Evolutionary conservation across 2,797 vertebrate genomes (phyloP).

Genomic region (Tadarida brasiliensis): DNA sequence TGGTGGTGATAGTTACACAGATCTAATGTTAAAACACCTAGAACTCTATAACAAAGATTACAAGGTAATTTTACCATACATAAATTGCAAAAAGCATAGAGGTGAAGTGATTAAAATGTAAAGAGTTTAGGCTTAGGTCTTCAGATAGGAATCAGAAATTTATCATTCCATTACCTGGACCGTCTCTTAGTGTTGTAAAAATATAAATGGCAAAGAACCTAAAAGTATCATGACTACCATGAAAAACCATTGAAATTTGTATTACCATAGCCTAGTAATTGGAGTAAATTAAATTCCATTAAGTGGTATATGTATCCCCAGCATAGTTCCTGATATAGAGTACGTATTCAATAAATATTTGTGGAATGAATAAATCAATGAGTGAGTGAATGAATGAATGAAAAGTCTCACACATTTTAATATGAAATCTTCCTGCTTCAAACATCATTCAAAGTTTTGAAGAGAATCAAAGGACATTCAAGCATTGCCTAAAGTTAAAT

Average conservation of each 20-base stretch:
- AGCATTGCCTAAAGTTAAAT: not conserved
- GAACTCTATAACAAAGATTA: not conserved
- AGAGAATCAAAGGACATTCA: not conserved
- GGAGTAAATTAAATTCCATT: constrained; percentile 32
- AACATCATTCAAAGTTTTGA: not conserved
- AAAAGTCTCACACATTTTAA: constrained; percentile 38
- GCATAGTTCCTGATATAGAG: not conserved
- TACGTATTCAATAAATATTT: not conserved
- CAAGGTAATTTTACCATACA: not conserved
- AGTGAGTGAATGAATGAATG: not conserved
- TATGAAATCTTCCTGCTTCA: not conserved
- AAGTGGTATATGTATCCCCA: not conserved
- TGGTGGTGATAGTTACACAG: not conserved
- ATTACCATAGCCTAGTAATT: not conserved
- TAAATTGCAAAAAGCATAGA: not conserved
- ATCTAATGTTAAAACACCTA: not conserved
- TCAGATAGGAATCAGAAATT: not conserved
- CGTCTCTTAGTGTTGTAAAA: constrained; percentile 9
- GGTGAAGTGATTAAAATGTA: not conserved
- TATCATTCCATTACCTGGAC: not conserved
- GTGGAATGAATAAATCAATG: not conserved
- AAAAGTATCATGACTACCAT: constrained; percentile 14
- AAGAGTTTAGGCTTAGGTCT: not conserved
- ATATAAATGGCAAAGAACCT: not conserved
- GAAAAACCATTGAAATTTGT: constrained; percentile 5